phyloP scores from a whole-genome alignment of 2,113 vertebrate genomes.

The Lonchura striata region DNA sequence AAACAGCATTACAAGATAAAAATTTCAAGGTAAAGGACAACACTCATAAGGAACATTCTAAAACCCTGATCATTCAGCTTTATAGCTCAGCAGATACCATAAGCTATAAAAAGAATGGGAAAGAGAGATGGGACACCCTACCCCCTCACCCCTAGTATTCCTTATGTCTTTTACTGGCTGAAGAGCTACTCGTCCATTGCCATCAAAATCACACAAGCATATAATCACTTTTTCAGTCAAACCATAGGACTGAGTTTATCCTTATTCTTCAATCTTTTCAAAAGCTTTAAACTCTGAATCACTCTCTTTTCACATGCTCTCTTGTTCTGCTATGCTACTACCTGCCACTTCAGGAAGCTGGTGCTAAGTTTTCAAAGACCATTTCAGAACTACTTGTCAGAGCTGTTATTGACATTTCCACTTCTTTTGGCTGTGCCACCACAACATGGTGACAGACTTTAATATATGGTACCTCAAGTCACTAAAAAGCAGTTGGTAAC shows the following conservation, averaged over 20 bases:
- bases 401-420: conserved; percentile 19
- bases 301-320: background rate
- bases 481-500: background rate
- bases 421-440: background rate
- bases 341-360: background rate
- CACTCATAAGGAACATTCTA: background rate
- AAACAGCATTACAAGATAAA: background rate
- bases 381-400: conserved; percentile 46
- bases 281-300: background rate
- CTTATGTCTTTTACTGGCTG: background rate
- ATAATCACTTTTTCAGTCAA: background rate
- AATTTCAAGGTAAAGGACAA: background rate
- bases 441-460: background rate
- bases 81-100: background rate
- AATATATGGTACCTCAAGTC: background rate
- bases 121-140: background rate
- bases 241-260: background rate
- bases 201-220: background rate
- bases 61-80: background rate
- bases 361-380: background rate
- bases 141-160: background rate
- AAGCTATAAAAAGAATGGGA: background rate
- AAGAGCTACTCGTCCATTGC: background rate
- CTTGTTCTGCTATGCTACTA: background rate
- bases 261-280: background rate